Conservation (phyloP, 2,888 invertebrate genomes). For the Watsonalla binaria region DNA sequence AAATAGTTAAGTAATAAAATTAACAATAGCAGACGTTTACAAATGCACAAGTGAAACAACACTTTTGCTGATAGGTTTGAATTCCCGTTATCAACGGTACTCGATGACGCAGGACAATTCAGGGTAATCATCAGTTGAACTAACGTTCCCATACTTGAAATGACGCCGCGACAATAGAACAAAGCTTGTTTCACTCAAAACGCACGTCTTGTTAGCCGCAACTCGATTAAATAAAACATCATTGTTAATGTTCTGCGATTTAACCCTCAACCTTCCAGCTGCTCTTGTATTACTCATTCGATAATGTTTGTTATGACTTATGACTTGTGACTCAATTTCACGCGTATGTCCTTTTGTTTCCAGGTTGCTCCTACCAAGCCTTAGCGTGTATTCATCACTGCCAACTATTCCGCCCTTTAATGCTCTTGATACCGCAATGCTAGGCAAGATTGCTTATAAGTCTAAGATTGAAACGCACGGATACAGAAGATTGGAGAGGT, state of each 20-base stretch:
- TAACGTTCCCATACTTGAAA: constrained; percentile 39
- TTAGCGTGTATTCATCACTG: constrained; percentile 67
- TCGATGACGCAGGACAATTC: constrained; percentile 5
- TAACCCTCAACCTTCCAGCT: constrained; percentile 31
- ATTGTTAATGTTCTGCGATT: constrained; percentile 51
- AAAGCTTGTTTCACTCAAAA: constrained; percentile 37
- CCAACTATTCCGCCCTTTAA: constrained; percentile 68
- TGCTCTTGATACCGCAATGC: constrained; percentile 70
- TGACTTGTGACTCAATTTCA: constrained; percentile 21
- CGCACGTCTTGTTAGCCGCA: constrained; percentile 20
- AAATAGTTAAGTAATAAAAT: too few relatives aligned
- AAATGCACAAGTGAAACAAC: not conserved
- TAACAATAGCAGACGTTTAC: too few relatives aligned
- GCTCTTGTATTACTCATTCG: constrained; percentile 28
- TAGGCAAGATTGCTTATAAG: constrained; percentile 52
- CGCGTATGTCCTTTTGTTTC: constrained; percentile 32
- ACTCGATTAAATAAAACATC: constrained; percentile 47
- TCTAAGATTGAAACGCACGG: constrained; percentile 42
- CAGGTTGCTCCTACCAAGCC: constrained; percentile 56
- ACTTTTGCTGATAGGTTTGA: not conserved
- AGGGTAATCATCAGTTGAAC: constrained; percentile 24
- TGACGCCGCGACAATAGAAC: constrained; percentile 55
- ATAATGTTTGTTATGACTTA: constrained; percentile 16
- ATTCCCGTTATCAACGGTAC: not conserved
- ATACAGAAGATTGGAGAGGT: constrained; percentile 35